Base-by-base conservation (phyloP, 53 echinoderm and acorn worm genomes). In the Hippasteria phrygiana region DNA sequence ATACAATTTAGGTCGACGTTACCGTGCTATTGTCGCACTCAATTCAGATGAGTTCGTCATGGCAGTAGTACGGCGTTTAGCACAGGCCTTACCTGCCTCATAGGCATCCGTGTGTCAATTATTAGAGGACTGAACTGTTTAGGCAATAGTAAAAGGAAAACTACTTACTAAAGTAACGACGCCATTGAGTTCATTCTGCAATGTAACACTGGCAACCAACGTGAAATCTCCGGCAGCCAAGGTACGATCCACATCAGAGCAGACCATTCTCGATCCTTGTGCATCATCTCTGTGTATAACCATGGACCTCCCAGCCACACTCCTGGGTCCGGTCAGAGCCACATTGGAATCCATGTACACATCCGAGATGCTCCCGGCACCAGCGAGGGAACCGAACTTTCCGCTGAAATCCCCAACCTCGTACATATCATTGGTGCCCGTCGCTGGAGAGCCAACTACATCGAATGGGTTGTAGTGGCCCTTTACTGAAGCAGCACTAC, bases 341-440 rank as follows among this genome's bases (percentile, higher is more conserved):
- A 93, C 43, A 48, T 89, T 96, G 24, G 88, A 43, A 75, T 96
- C 96, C 33, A 43, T 71, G 90, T 90, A 91, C 18, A 62, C 59
- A 18, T 35, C 75, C 29, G 53, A 32, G 7, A 93, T 40, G 33
- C 28, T 17, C 14, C 55, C 48, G 38, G 54, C 55, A 35, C 74
- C 93, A 20, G 83, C 79, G 34, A 94, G 87, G 26, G 81, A 88
- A 22, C 71, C 94, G 62, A 93, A 96, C 75, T 96, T 96, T 29
- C 94, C 94, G 45, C 94, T 96, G 43, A 96, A 77, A 66, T 96
- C 96, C 1, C 96, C 96, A 4, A 91, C 80, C 71, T 94, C 94
- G 78, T 93, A 96, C 87, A 93, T 88, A 48, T 96, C 96, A 9
- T 92, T 32, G 22, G 96, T 96, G 33, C 89, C 91, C 17, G 51